A percentile compares a stretch with the other conserved stretches of the same genome.
Conservation (phyloP, 1,140 invertebrate species). For the Psilanteris sp. region DNA sequence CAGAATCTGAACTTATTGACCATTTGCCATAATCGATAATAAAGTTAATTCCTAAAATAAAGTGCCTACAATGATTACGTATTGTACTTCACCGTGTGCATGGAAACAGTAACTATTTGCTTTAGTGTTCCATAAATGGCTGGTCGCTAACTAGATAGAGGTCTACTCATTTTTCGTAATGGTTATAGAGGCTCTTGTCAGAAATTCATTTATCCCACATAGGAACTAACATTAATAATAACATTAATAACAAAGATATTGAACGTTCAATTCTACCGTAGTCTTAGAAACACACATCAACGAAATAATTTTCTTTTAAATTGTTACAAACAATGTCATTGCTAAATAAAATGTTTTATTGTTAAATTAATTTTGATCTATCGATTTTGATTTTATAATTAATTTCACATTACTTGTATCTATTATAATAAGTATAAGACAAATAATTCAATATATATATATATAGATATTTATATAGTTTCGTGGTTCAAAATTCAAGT, state of each 20-base stretch:
- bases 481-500: no score
- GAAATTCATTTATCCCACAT: constrained; percentile 44
- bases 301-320: no score
- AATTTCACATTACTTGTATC: no score
- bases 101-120: constrained; percentile 43
- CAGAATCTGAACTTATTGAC: not conserved
- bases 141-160: constrained; percentile 36
- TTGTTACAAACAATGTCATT: no score
- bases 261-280: no score
- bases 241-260: constrained; percentile 48
- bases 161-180: constrained; percentile 45
- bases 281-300: no score
- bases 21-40: constrained; percentile 24
- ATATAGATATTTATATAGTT: no score
- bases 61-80: constrained; percentile 31
- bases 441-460: no score
- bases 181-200: constrained; percentile 27
- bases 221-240: constrained; percentile 42
- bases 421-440: no score
- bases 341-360: no score
- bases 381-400: no score
- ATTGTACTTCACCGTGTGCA: constrained; percentile 32
- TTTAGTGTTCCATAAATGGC: constrained; percentile 42
- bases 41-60: constrained; percentile 33
- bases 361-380: no score